phyloP scores from a whole-genome alignment of 35 echinoderm and acorn worm genomes.

The Amphiura filiformis region DNA sequence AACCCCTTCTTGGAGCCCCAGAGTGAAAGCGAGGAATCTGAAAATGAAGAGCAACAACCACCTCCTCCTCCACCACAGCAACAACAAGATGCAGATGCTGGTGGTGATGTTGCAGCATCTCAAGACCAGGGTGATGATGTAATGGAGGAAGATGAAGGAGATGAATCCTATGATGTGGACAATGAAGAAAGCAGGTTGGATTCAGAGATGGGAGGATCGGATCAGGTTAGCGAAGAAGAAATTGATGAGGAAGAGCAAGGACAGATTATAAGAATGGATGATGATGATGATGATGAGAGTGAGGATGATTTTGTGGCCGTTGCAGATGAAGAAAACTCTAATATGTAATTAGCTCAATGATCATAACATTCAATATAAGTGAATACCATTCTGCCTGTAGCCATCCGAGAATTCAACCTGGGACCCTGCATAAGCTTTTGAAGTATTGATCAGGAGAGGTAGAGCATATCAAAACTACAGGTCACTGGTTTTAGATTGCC shows the following conservation, averaged over 20 bases:
- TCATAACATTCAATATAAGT: too few relatives aligned
- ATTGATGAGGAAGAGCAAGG: conserved; percentile 8
- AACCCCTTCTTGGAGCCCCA: conserved; percentile 29
- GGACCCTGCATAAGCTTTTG: too few relatives aligned
- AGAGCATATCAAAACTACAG: too few relatives aligned
- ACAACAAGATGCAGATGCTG: neutral
- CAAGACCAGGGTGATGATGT: conserved; percentile 35
- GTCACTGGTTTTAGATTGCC: too few relatives aligned
- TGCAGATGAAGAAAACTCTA: conserved; percentile 48
- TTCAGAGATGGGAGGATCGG: conserved; percentile 24
- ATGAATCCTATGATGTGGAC: conserved; percentile 28
- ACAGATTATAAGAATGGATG: conserved; percentile 24
- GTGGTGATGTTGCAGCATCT: conserved; percentile 25
- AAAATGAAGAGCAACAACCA: conserved; percentile 42
- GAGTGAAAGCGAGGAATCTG: conserved; percentile 55
- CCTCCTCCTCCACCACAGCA: neutral
- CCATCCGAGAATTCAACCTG: too few relatives aligned
- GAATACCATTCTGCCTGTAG: too few relatives aligned
- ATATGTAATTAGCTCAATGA: too few relatives aligned
- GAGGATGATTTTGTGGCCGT: conserved; percentile 58
- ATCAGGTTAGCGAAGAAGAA: conserved; percentile 28
- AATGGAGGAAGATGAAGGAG: conserved; percentile 32
- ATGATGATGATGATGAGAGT: conserved; percentile 55
- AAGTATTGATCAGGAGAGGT: too few relatives aligned
- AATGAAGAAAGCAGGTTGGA: conserved; percentile 22